Evolutionary conservation across 1,140 invertebrate genomes (phyloP).

Genomic region (Drosophila fuyamai): DNA sequence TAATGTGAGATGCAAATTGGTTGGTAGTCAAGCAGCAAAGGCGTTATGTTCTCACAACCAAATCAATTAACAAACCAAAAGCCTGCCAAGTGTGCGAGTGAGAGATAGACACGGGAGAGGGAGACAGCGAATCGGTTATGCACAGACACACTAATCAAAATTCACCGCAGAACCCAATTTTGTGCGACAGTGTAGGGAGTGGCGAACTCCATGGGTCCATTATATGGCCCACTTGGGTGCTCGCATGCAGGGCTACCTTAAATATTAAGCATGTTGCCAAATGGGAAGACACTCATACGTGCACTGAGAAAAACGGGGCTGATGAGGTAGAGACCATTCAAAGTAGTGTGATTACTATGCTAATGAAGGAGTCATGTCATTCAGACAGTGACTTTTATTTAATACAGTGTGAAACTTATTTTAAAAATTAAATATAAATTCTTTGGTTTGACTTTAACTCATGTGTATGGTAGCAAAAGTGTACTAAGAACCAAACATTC

Average conservation of each 20-base stretch:
- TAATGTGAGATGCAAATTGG: slow-evolving; percentile 4
- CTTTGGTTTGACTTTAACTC: too few species aligned
- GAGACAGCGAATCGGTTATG: slow-evolving; percentile 15
- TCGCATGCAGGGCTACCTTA: slow-evolving; percentile 49
- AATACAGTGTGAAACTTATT: too few species aligned
- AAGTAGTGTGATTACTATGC: too few species aligned
- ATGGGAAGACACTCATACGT: slow-evolving; percentile 19
- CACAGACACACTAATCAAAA: slow-evolving; percentile 40
- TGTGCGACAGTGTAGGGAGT: slow-evolving; percentile 26
- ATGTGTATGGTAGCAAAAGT: too few species aligned
- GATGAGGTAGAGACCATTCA: too few species aligned
- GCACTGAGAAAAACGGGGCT: slow-evolving; percentile 16
- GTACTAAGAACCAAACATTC: too few species aligned
- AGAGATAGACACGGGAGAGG: neutral
- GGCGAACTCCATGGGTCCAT: slow-evolving; percentile 15
- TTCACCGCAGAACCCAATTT: slow-evolving; percentile 46
- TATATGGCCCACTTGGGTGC: slow-evolving; percentile 44
- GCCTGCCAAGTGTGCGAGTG: neutral
- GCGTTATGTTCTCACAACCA: neutral
- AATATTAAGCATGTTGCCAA: slow-evolving; percentile 68
- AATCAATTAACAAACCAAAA: slow-evolving; percentile 25
- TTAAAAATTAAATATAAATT: too few species aligned
- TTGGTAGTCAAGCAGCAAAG: neutral
- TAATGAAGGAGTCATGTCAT: too few species aligned
- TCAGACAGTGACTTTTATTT: too few species aligned